Conservation (phyloP, 2,797 vertebrate genomes). For the Crocidura indochinensis region DNA sequence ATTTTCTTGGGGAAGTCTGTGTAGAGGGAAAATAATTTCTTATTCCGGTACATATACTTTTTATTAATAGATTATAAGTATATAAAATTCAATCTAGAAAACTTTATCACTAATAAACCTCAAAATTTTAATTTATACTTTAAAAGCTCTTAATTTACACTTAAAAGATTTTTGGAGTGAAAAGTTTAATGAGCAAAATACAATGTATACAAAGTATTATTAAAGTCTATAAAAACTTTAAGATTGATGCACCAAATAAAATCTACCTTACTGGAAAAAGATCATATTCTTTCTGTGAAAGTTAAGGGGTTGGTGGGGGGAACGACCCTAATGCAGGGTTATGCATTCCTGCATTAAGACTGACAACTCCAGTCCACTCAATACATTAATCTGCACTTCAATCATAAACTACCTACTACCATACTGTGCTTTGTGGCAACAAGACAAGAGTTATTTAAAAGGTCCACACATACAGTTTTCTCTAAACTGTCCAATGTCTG, state of each 20-base stretch:
- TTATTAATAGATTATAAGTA: conserved; percentile 22
- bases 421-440: background rate
- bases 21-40: conserved; percentile 16
- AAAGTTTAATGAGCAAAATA: conserved; percentile 49
- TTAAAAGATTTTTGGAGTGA: conserved; percentile 17
- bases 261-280: background rate
- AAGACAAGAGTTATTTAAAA: background rate
- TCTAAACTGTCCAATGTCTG: conserved; percentile 19
- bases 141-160: conserved; percentile 21
- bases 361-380: background rate
- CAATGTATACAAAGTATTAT: background rate
- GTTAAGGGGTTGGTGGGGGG: background rate
- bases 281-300: background rate
- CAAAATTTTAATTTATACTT: conserved; percentile 29
- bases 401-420: background rate
- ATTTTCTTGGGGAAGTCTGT: background rate
- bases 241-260: conserved; percentile 28
- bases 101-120: conserved; percentile 38
- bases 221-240: background rate
- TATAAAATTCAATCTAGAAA: background rate
- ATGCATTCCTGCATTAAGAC: background rate
- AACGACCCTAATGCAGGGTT: background rate
- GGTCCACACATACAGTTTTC: background rate
- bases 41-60: background rate
- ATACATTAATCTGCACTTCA: background rate